phyloP scores from a whole-genome alignment of 2,113 vertebrate genomes.

The Halichoeres trimaculatus region DNA sequence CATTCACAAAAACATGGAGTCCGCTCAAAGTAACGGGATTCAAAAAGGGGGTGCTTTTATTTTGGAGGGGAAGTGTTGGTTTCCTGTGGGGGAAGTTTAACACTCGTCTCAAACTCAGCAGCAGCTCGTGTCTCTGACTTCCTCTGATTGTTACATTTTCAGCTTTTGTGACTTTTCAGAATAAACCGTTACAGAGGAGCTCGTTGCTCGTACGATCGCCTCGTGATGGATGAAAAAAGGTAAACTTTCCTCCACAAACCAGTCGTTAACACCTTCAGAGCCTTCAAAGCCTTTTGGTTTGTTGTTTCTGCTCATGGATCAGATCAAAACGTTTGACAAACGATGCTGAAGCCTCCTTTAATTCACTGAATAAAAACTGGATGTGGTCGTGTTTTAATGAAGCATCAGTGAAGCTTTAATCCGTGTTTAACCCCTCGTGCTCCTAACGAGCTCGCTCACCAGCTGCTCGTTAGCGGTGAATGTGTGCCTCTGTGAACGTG shows the following conservation, averaged over 20 bases:
- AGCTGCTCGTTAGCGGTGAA: background rate
- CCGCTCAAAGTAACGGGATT: slow-evolving; percentile 15
- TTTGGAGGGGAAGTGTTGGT: slow-evolving; percentile 16
- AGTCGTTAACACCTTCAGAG: too few relatives aligned
- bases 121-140: slow-evolving; percentile 11
- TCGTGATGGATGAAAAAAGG: background rate
- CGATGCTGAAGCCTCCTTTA: too few relatives aligned
- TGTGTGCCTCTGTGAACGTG: background rate
- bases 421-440: background rate
- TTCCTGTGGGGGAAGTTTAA: background rate
- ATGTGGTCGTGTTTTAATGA: background rate
- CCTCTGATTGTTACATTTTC: background rate
- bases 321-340: too few relatives aligned
- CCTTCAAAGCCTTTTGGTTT: too few relatives aligned
- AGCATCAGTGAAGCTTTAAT: background rate
- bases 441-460: background rate
- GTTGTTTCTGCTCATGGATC: too few relatives aligned
- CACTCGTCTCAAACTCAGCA: slow-evolving; percentile 12
- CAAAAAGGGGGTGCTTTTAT: slow-evolving; percentile 27
- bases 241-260: too few relatives aligned
- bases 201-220: background rate
- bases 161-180: background rate
- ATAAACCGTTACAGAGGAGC: background rate
- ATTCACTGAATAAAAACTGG: background rate
- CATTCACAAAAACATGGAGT: slow-evolving; percentile 58